These are phyloP conservation scores for Nymphicus hollandicus DNA, from an alignment of 2,113 vertebrate species.

Conservation along the genomic window DNA sequence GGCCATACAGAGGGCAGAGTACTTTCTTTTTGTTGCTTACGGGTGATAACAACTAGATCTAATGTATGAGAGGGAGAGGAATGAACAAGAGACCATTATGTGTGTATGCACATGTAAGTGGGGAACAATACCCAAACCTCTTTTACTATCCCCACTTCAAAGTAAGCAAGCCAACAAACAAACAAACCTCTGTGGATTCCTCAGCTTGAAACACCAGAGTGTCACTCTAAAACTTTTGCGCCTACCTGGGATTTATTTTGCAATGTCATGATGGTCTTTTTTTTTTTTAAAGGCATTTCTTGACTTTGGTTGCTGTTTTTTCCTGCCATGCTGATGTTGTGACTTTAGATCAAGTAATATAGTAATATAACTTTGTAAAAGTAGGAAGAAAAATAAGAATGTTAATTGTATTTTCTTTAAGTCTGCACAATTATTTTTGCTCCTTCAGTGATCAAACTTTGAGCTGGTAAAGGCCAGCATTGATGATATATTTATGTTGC, in stretches of 20 bases:
- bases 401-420: neutral
- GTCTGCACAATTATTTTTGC: neutral
- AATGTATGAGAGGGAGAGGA: neutral
- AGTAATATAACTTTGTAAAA: neutral
- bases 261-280: neutral
- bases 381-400: neutral
- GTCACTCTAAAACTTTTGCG: neutral
- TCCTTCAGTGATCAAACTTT: neutral
- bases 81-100: neutral
- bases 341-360: neutral
- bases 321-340: neutral
- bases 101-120: rapidly evolving
- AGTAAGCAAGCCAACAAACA: neutral
- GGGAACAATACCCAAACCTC: neutral
- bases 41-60: neutral
- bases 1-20: neutral
- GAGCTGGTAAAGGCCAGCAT: neutral
- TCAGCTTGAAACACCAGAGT: neutral
- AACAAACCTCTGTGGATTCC: neutral
- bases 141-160: neutral
- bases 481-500: neutral
- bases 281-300: neutral
- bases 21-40: neutral
- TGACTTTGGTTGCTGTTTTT: neutral
- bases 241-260: neutral